These are phyloP conservation scores for Ariopsis seemanni DNA, from an alignment of 2,113 vertebrate genomes.

Conservation along the genomic window DNA sequence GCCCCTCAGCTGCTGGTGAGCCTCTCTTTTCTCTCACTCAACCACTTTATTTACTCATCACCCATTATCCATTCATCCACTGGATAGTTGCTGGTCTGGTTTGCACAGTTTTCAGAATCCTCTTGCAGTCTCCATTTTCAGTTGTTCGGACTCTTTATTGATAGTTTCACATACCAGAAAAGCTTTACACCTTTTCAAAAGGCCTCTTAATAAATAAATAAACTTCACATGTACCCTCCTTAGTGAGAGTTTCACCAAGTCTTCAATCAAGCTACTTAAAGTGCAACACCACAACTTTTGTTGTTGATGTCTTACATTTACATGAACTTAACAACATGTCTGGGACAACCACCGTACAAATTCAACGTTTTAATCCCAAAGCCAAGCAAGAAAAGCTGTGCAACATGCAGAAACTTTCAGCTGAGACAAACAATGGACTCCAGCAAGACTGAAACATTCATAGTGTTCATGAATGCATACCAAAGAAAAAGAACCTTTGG, in stretches of 20 bases:
- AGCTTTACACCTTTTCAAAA: neutral
- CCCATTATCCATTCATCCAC: constrained; percentile 3
- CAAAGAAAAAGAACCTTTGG: neutral
- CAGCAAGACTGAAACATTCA: constrained; percentile 20
- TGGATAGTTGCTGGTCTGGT: constrained; percentile 1
- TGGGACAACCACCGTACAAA: neutral
- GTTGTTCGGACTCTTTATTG: constrained; percentile 3
- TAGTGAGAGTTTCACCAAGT: neutral
- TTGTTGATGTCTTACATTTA: neutral
- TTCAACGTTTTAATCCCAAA: no score
- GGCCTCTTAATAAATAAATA: constrained; percentile 19
- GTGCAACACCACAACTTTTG: neutral
- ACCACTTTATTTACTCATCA: constrained; percentile 28
- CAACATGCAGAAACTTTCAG: constrained; percentile 55
- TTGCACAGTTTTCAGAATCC: constrained; percentile 22
- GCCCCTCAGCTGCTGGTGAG: constrained; percentile 23
- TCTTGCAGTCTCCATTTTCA: neutral
- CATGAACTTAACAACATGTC: neutral
- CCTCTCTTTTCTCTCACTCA: constrained; percentile 10
- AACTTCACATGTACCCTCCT: constrained; percentile 2
- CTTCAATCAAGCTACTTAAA: neutral
- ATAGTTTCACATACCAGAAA: constrained; percentile 22
- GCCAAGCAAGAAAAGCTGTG: neutral
- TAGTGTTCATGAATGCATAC: neutral
- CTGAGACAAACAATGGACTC: constrained; percentile 48